Evolutionary conservation across 2,888 invertebrate species (phyloP).

Genomic region (Mesopsocus fuscifrons): DNA sequence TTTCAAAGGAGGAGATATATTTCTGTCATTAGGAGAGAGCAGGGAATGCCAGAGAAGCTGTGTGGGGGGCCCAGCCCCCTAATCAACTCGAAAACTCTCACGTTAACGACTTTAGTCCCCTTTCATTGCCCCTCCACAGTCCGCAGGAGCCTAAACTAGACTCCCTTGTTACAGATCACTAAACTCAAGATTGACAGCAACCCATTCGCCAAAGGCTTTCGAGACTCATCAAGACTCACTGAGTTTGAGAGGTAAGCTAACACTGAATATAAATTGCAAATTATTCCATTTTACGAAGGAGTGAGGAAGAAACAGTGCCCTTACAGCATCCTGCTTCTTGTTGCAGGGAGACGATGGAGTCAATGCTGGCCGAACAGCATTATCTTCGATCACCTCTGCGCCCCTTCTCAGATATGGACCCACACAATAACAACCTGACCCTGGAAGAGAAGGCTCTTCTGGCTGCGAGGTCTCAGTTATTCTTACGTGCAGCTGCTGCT

Average conservation of each 20-base stretch:
- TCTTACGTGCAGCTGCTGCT: slow-evolving; percentile 45
- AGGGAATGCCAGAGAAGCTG: neutral
- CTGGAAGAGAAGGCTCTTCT: slow-evolving; percentile 59
- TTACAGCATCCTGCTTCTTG: no score
- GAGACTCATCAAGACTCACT: slow-evolving; percentile 59
- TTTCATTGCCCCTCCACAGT: neutral
- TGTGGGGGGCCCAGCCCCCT: neutral
- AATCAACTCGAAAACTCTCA: neutral
- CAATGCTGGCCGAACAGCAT: slow-evolving; percentile 70
- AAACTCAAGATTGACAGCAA: slow-evolving; percentile 71
- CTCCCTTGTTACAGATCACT: slow-evolving; percentile 35
- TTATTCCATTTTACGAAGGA: no score
- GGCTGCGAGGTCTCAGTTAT: slow-evolving; percentile 55
- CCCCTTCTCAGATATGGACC: slow-evolving; percentile 36
- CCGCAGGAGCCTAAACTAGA: no score
- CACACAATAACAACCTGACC: slow-evolving; percentile 32
- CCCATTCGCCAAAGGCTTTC: slow-evolving; percentile 68
- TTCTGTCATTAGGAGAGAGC: slow-evolving; percentile 6
- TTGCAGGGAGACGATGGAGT: slow-evolving; percentile 77
- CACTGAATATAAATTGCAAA: no score
- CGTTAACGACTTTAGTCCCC: neutral
- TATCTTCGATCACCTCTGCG: slow-evolving; percentile 56
- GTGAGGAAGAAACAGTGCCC: no score
- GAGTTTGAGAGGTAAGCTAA: slow-evolving; percentile 54
- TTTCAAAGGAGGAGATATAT: slow-evolving; percentile 6